Percentiles rank a stretch among this genome's conserved stretches.
Conservation (phyloP, 2,797 vertebrate genomes). For the Enteromius paludinosus region DNA sequence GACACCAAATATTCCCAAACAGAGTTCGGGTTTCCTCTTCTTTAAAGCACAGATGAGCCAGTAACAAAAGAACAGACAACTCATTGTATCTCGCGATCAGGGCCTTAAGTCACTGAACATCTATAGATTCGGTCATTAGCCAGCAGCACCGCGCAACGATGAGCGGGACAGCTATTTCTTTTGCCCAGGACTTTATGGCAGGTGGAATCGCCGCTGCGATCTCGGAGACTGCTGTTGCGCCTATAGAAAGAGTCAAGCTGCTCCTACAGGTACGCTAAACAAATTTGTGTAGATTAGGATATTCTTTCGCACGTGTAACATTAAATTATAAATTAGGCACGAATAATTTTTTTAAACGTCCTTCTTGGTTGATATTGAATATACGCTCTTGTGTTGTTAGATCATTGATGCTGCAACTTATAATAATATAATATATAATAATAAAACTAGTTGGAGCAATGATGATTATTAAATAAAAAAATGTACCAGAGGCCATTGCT, state of each 20-base stretch:
- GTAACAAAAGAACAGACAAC: conserved; percentile 43
- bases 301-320: too few species aligned
- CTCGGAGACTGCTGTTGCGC: conserved; percentile 70
- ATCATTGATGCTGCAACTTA: neutral
- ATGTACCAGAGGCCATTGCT: neutral
- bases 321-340: neutral
- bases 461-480: neutral
- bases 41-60: conserved; percentile 33
- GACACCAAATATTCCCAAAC: too few species aligned
- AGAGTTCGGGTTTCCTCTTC: neutral
- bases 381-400: neutral
- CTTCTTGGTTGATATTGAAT: neutral
- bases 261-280: conserved; percentile 65
- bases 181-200: conserved; percentile 68
- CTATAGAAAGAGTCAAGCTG: conserved; percentile 72
- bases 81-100: conserved; percentile 55
- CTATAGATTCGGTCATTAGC: conserved; percentile 76
- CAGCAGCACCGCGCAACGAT: conserved; percentile 48
- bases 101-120: conserved; percentile 33
- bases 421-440: too few species aligned
- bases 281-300: neutral
- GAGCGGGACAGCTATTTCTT: conserved; percentile 62
- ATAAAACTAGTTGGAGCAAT: neutral
- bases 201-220: conserved; percentile 69
- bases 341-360: neutral